phyloP scores from a whole-genome alignment of 2,888 invertebrate genomes.

The Tipula vernalis region DNA sequence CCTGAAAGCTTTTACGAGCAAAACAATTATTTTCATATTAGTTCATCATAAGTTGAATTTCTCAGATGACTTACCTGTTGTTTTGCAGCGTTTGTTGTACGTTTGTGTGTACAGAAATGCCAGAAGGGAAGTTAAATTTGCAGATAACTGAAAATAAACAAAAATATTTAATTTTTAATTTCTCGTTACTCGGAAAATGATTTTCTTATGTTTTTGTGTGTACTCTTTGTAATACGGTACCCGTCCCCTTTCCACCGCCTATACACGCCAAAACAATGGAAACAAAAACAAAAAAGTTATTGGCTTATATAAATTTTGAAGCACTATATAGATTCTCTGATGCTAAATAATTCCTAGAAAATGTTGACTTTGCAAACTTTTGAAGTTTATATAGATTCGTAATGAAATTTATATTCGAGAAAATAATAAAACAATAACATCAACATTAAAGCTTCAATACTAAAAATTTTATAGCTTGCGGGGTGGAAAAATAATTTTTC shows the following conservation, averaged over 20 bases:
- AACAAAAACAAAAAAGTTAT: background rate
- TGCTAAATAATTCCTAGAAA: background rate
- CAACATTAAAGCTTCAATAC: background rate
- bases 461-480: no score
- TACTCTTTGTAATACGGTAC: background rate
- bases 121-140: background rate
- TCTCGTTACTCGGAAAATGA: background rate
- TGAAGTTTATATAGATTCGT: background rate
- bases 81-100: background rate
- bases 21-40: background rate
- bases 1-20: background rate
- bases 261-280: no score
- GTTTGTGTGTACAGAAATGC: background rate
- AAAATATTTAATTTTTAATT: background rate
- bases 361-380: background rate
- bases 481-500: no score
- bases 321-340: no score
- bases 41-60: background rate
- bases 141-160: constrained; percentile 4
- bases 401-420: background rate
- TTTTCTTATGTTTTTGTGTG: background rate
- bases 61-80: background rate
- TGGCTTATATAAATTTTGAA: background rate
- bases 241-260: background rate
- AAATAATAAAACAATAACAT: background rate